Percentiles rank a stretch among this genome's conserved stretches.
Evolutionary conservation across 2,797 vertebrate species (phyloP).

Genomic region (Pelobates cultripes): DNA sequence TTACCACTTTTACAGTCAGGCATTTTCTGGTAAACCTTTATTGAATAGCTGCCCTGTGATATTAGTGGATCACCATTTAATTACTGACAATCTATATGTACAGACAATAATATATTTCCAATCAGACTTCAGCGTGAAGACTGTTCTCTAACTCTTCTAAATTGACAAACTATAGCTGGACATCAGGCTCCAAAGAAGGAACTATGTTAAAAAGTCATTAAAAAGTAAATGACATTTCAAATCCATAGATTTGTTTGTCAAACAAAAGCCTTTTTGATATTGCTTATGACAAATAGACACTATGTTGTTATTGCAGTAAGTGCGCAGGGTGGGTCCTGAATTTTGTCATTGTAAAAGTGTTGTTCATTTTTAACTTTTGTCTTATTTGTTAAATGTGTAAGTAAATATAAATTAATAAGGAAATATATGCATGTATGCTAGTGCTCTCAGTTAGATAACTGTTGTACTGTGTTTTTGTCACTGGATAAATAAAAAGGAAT

Average conservation of each 20-base stretch:
- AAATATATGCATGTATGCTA: background rate
- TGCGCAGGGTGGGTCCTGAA: too few species aligned
- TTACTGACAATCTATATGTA: background rate
- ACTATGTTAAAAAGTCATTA: constrained; percentile 12
- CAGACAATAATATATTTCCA: background rate
- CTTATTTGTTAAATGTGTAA: background rate
- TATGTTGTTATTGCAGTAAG: too few species aligned
- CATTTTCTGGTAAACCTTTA: too few species aligned
- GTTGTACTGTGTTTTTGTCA: background rate
- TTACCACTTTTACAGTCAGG: too few species aligned
- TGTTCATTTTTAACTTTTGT: background rate
- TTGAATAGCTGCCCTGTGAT: too few species aligned
- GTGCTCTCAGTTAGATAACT: background rate
- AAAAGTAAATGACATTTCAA: constrained; percentile 29
- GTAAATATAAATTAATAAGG: background rate
- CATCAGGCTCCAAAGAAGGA: too few species aligned
- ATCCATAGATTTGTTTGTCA: constrained; percentile 24
- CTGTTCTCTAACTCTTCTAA: constrained; percentile 2
- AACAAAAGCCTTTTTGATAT: background rate
- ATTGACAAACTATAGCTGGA: too few species aligned
- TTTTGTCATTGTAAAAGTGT: background rate
- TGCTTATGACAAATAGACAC: constrained; percentile 8
- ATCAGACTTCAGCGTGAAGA: background rate
- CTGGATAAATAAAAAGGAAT: background rate
- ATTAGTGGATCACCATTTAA: background rate